Percentiles rank a stretch among this genome's conserved stretches.
These are phyloP conservation scores for Alentia gelatinosa DNA, from an alignment of 2,888 invertebrate species.

Conservation along the genomic window DNA sequence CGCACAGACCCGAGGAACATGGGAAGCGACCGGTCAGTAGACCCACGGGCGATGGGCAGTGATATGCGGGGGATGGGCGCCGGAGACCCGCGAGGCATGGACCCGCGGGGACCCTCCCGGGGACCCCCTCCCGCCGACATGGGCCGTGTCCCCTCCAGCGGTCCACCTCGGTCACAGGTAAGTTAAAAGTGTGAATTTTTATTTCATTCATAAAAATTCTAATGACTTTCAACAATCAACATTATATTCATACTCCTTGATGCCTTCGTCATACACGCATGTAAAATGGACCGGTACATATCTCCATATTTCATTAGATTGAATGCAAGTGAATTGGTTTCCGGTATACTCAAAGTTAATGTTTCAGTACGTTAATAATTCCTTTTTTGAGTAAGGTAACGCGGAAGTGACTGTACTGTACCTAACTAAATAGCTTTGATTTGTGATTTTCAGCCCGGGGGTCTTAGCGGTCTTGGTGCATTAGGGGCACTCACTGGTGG, in stretches of 20 bases:
- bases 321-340: too few species aligned
- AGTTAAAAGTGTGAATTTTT: not conserved
- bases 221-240: too few species aligned
- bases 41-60: slow-evolving; percentile 24
- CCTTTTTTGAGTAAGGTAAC: too few species aligned
- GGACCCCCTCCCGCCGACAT: slow-evolving; percentile 10
- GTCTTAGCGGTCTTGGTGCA: slow-evolving; percentile 8
- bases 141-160: not conserved
- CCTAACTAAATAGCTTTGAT: too few species aligned
- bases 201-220: too few species aligned
- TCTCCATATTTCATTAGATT: too few species aligned
- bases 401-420: too few species aligned
- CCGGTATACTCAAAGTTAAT: too few species aligned
- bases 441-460: not conserved
- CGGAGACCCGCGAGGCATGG: slow-evolving; percentile 43
- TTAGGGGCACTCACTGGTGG: not conserved
- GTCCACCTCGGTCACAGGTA: slow-evolving; percentile 13
- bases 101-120: slow-evolving; percentile 25
- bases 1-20: slow-evolving; percentile 41
- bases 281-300: too few species aligned
- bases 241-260: too few species aligned
- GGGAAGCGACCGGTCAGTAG: not conserved
- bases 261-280: too few species aligned
- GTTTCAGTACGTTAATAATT: too few species aligned
- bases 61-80: not conserved